A percentile compares a stretch with the other conserved stretches of the same genome.
phyloP scores from a whole-genome alignment of 2,113 vertebrate genomes.

The Sardina pilchardus region DNA sequence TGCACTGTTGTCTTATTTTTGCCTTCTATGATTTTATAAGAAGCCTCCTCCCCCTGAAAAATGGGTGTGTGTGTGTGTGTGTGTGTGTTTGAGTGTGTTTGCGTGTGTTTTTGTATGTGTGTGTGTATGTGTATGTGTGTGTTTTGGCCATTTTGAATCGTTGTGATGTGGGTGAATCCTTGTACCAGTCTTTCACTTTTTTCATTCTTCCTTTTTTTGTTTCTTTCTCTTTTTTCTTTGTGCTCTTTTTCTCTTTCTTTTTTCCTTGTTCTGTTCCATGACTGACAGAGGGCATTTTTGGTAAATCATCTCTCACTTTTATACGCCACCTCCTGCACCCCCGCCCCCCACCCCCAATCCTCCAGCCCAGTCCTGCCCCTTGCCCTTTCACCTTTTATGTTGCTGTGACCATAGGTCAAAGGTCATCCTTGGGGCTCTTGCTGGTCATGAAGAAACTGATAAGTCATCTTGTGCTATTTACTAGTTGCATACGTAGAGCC shows the following conservation, averaged over 20 bases:
- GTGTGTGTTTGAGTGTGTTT: neutral
- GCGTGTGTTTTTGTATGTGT: neutral
- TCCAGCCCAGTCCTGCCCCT: constrained; percentile 39
- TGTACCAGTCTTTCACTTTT: constrained; percentile 64
- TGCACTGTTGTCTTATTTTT: neutral
- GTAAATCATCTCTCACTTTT: constrained; percentile 78
- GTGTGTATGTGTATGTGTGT: neutral
- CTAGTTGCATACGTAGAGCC: constrained; percentile 38
- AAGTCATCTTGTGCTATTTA: constrained; percentile 8
- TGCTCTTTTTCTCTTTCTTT: constrained; percentile 55
- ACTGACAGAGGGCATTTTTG: constrained; percentile 84
- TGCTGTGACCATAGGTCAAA: constrained; percentile 42
- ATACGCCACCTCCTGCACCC: constrained; percentile 47
- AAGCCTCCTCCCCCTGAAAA: neutral
- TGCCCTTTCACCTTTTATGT: constrained; percentile 38
- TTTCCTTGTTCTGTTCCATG: constrained; percentile 72
- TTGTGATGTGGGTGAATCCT: constrained; percentile 68
- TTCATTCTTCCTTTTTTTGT: constrained; percentile 68
- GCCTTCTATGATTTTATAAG: neutral
- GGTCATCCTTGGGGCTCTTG: constrained; percentile 20
- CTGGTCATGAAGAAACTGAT: constrained; percentile 41
- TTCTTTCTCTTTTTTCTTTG: constrained; percentile 58
- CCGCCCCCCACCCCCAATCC: constrained; percentile 17
- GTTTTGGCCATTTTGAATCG: constrained; percentile 49
- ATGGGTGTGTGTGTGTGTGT: neutral